A percentile compares a stretch with the other conserved stretches of the same genome.
These are phyloP conservation scores for Oryzias melastigma DNA, from an alignment of 2,113 vertebrate species.

Conservation along the genomic window DNA sequence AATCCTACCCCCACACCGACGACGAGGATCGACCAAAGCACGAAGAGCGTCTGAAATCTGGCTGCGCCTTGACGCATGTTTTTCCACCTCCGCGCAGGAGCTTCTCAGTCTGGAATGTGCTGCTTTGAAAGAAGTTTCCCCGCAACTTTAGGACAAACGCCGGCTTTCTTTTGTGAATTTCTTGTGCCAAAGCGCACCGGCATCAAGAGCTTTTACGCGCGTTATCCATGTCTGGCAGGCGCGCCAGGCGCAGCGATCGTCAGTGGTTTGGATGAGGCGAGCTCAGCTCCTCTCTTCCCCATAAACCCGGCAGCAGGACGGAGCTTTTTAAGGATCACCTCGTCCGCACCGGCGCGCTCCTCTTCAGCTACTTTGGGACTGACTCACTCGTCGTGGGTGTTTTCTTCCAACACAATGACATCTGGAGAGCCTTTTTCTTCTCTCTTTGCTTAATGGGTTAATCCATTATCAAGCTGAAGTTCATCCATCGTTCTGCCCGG, in stretches of 20 bases:
- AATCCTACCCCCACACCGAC: conserved; percentile 70
- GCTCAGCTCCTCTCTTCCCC: conserved; percentile 42
- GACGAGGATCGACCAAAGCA: conserved; percentile 68
- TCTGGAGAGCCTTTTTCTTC: conserved; percentile 49
- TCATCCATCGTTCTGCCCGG: conserved; percentile 53
- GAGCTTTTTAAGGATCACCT: conserved; percentile 58
- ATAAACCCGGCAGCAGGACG: conserved; percentile 26
- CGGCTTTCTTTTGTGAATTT: conserved; percentile 10
- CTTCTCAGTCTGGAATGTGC: neutral
- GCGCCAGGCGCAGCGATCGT: conserved; percentile 43
- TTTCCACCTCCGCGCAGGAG: conserved; percentile 34
- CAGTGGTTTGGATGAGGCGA: conserved; percentile 40
- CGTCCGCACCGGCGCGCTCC: conserved; percentile 66
- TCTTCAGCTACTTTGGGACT: conserved; percentile 58
- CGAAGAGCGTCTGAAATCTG: conserved; percentile 66
- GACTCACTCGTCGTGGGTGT: conserved; percentile 63
- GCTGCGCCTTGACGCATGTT: conserved; percentile 71
- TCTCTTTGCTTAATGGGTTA: conserved; percentile 45
- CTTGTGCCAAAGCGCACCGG: conserved; percentile 65
- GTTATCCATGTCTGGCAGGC: conserved; percentile 58
- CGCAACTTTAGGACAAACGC: neutral
- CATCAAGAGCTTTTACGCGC: conserved; percentile 40
- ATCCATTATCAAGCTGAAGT: conserved; percentile 62
- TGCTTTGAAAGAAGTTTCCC: neutral
- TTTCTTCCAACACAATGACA: conserved; percentile 66